These are phyloP conservation scores for Heliothis virescens DNA, from an alignment of 1,140 invertebrate genomes.

Conservation along the genomic window DNA sequence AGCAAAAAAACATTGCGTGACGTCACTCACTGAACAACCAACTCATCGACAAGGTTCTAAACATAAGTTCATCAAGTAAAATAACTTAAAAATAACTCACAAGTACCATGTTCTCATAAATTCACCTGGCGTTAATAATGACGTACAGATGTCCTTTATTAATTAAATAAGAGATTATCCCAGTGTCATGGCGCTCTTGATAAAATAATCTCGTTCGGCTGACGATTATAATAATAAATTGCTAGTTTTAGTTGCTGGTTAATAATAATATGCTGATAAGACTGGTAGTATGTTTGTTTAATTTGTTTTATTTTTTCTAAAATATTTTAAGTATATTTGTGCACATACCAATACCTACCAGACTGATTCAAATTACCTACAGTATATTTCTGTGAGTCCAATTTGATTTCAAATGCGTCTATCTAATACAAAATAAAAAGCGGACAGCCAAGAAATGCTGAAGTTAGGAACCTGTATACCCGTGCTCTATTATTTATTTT, in stretches of 20 bases:
- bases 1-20: too few species aligned
- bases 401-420: too few species aligned
- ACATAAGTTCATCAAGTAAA: not conserved
- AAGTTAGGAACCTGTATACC: too few species aligned
- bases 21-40: too few species aligned
- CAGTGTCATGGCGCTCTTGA: conserved; percentile 7
- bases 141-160: conserved; percentile 24
- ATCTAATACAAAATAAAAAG: too few species aligned
- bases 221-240: not conserved
- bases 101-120: conserved; percentile 1
- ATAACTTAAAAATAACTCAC: not conserved
- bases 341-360: too few species aligned
- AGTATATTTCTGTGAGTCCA: too few species aligned
- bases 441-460: too few species aligned
- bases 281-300: not conserved
- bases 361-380: too few species aligned
- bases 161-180: conserved; percentile 31
- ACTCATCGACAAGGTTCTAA: not conserved
- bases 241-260: not conserved
- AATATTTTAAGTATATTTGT: too few species aligned
- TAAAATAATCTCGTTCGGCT: conserved; percentile 1
- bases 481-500: too few species aligned
- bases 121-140: conserved; percentile 33
- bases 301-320: too few species aligned
- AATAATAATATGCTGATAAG: not conserved